These are phyloP conservation scores for Athene noctua DNA, from an alignment of 2,113 vertebrate genomes.

Conservation along the genomic window DNA sequence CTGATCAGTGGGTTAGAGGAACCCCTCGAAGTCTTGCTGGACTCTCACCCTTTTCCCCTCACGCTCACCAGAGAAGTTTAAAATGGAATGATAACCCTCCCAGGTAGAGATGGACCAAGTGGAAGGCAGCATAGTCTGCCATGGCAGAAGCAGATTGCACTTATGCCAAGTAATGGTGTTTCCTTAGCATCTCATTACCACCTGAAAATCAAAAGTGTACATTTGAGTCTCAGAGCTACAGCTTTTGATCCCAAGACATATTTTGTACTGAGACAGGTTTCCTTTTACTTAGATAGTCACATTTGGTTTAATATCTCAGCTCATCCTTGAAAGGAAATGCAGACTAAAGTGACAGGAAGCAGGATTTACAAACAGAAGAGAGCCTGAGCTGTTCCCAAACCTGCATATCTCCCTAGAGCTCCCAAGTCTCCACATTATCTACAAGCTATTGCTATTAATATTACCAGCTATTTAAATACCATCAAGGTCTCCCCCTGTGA, in stretches of 20 bases:
- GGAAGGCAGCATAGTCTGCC: neutral
- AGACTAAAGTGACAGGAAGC: neutral
- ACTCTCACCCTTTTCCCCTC: neutral
- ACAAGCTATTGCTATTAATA: slow-evolving; percentile 25
- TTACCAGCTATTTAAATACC: neutral
- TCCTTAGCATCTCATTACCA: neutral
- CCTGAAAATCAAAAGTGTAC: neutral
- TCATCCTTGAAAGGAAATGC: neutral
- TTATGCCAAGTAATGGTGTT: neutral
- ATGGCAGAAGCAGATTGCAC: neutral
- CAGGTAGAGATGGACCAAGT: neutral
- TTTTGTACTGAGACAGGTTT: neutral
- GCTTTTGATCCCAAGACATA: neutral
- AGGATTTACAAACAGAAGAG: neutral
- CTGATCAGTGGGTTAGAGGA: neutral
- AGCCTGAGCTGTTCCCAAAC: slow-evolving; percentile 6
- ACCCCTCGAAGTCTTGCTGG: neutral
- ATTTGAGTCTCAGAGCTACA: neutral
- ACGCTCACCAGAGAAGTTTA: neutral
- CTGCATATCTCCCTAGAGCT: neutral
- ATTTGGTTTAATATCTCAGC: neutral
- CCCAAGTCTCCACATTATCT: neutral
- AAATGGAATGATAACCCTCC: neutral
- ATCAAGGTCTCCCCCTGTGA: neutral
- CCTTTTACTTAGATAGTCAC: neutral